Evolutionary conservation across 2,797 vertebrate genomes (phyloP), one percentile per base, ranked within the genome.

Genomic region (Ctenosaura bakeri): DNA sequence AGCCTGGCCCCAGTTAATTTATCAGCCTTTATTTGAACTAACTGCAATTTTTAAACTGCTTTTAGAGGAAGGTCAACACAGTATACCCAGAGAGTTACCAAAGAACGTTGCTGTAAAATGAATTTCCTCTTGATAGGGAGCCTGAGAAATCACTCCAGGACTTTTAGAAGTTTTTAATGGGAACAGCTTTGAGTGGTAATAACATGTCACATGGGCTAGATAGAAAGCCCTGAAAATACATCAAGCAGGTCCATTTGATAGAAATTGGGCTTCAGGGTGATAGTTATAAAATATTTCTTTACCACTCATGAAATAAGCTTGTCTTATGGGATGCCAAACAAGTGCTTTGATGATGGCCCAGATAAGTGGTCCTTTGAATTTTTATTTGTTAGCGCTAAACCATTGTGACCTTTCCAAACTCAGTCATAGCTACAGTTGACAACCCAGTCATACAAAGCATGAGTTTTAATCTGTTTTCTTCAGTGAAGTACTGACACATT

Each of bases 321-420:
- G 64, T 74, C 26, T 76, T 50, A 10, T 76, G 18, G 32, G 29
- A 46, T 74, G 29, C 52, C 10, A 62, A 29, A 26, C 7, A 76
- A 62, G 7, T 24, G 42, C 46, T 89, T 85, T 78, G 83, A 79
- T 71, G 35, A 85, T 69, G 24, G 29, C 42, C n/a, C 46, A 50
- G 22, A 71, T 89, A 66, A 69, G 12, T 69, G 46, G 79, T 9
- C 14, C 71, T 93, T 92, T 26, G 0, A 0, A 88, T 29, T 85
- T 46, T 73, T 77, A 26, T 29, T 86, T 90, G 76, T 91, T 38
- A 59, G 0, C 88, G 32, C 77, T 88, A 73, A 94, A 56, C 8
- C 29, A 32, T 89, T 92, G 6, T 16, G 66, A 79, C 24, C 22
- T 88, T 56, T 90, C 29, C 64, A 59, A 42, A 4, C 38, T 91